These are phyloP conservation scores for Gracilinanus agilis DNA, from an alignment of 2,113 vertebrate species.

Conservation along the genomic window DNA sequence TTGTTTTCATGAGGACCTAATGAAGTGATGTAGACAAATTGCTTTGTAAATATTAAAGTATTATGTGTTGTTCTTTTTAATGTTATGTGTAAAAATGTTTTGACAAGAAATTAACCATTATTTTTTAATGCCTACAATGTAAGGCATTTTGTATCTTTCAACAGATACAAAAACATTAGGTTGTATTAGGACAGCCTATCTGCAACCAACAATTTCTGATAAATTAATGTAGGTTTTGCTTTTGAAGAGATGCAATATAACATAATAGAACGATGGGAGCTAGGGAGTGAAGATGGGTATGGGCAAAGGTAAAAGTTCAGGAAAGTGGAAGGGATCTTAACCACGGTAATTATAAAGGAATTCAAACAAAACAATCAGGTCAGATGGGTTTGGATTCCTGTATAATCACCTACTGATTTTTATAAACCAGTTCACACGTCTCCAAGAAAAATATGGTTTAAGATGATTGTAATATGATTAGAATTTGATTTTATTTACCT, in stretches of 20 bases:
- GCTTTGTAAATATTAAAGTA: background rate
- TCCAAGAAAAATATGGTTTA: slow-evolving; percentile 69
- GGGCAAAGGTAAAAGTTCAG: background rate
- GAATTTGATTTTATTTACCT: slow-evolving; percentile 57
- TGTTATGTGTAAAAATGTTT: background rate
- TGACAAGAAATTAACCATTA: background rate
- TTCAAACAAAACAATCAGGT: slow-evolving; percentile 57
- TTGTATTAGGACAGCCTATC: background rate
- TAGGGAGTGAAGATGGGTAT: background rate
- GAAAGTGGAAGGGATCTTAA: slow-evolving; percentile 21
- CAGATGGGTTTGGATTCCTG: slow-evolving; percentile 69
- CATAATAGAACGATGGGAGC: background rate
- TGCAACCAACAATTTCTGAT: slow-evolving; percentile 19
- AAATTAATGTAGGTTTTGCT: background rate
- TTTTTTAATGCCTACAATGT: background rate
- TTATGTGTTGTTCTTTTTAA: background rate
- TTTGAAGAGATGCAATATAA: background rate
- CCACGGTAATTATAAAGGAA: slow-evolving; percentile 49
- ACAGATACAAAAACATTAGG: background rate
- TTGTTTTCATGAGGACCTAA: background rate
- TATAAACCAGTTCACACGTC: slow-evolving; percentile 60
- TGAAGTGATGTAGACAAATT: background rate
- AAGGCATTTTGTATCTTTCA: background rate
- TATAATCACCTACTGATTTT: slow-evolving; percentile 63
- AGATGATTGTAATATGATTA: slow-evolving; percentile 46